These are phyloP conservation scores for Syrrhaptes paradoxus DNA, from an alignment of 2,113 vertebrate species.

Conservation along the genomic window DNA sequence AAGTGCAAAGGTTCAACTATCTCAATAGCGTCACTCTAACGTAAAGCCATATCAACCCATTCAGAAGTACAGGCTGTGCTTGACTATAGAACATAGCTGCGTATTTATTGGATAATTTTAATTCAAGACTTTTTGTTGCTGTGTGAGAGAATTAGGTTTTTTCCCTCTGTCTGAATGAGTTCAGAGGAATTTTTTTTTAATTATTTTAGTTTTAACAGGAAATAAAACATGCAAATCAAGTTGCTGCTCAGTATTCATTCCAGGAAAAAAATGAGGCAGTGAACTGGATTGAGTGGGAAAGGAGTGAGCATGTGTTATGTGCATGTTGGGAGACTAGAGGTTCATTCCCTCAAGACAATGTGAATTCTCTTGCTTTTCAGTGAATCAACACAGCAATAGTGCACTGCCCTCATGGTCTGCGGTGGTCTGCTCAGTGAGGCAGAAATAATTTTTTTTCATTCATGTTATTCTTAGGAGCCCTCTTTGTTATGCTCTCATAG, in stretches of 20 bases:
- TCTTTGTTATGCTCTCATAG: neutral
- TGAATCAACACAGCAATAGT: neutral
- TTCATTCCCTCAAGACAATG: neutral
- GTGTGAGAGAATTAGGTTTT: neutral
- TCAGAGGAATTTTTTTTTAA: neutral
- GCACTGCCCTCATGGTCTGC: neutral
- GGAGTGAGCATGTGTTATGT: neutral
- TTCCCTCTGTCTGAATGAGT: neutral
- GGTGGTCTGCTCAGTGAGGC: neutral
- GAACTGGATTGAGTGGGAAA: neutral
- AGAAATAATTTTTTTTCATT: constrained; percentile 28
- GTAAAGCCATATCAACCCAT: neutral
- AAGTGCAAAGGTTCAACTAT: neutral
- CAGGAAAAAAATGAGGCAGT: neutral
- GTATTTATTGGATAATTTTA: neutral
- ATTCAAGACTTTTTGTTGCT: neutral
- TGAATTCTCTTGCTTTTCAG: constrained; percentile 11
- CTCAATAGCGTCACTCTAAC: neutral
- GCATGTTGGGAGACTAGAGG: neutral
- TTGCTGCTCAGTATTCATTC: neutral
- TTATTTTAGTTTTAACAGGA: neutral
- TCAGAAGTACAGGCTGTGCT: neutral
- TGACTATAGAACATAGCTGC: neutral
- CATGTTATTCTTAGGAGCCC: neutral
- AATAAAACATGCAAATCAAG: neutral